These are phyloP conservation scores for Aphidius gifuensis DNA, from an alignment of 1,140 invertebrate species.

Conservation along the genomic window DNA sequence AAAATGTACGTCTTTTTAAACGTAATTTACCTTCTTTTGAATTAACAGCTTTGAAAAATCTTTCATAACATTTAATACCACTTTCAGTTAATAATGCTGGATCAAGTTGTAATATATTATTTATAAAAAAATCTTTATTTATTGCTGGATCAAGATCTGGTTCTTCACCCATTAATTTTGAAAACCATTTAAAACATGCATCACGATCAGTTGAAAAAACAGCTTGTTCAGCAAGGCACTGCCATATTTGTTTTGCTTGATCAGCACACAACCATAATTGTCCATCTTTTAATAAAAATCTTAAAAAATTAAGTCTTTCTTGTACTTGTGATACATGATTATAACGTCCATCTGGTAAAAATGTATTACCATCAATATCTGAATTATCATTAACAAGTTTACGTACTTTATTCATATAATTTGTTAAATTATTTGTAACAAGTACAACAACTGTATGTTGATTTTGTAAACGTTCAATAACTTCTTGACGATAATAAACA, in stretches of 20 bases:
- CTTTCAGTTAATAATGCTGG: constrained; percentile 89
- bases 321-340: constrained; percentile 91
- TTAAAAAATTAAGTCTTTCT: constrained; percentile 90
- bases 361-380: constrained; percentile 75
- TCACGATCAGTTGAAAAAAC: constrained; percentile 90
- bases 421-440: constrained; percentile 88
- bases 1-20: constrained; percentile 77
- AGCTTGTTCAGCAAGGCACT: constrained; percentile 89
- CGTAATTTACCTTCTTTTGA: constrained; percentile 91
- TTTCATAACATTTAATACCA: constrained; percentile 92
- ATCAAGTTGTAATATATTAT: constrained; percentile 90
- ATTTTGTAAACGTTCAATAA: constrained; percentile 88
- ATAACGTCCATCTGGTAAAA: constrained; percentile 85
- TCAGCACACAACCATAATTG: constrained; percentile 94
- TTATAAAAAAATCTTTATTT: constrained; percentile 94
- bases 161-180: constrained; percentile 97
- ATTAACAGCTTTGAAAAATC: constrained; percentile 97
- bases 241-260: constrained; percentile 97
- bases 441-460: constrained; percentile 91
- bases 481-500: constrained; percentile 68
- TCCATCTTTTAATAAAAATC: constrained; percentile 89
- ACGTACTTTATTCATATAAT: constrained; percentile 87
- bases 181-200: constrained; percentile 98
- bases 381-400: constrained; percentile 69
- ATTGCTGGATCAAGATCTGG: constrained; percentile 95